A percentile compares a stretch with the other conserved stretches of the same genome.
These are phyloP conservation scores for Dolomedes plantarius DNA, from an alignment of 2,888 invertebrate genomes.

Conservation along the genomic window DNA sequence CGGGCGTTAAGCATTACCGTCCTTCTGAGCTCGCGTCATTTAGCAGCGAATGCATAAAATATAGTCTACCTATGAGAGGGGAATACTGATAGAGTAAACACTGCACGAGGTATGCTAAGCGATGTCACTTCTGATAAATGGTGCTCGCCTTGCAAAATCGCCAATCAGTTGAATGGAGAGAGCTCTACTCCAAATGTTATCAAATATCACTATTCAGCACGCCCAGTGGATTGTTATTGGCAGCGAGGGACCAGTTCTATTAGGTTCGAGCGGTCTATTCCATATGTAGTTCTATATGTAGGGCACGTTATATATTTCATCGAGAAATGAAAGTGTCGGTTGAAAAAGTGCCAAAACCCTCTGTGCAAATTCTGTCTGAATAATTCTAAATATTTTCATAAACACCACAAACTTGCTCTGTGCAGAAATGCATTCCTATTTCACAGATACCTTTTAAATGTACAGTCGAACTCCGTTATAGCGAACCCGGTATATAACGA, in stretches of 20 bases:
- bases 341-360: too few species aligned
- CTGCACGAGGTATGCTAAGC: conserved; percentile 12
- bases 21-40: neutral
- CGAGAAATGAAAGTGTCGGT: neutral
- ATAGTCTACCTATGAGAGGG: conserved; percentile 6
- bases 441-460: too few species aligned
- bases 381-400: too few species aligned
- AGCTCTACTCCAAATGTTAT: neutral
- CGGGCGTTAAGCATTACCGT: conserved; percentile 1
- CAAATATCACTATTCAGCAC: conserved; percentile 1
- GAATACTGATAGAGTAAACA: conserved; percentile 16
- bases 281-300: too few species aligned
- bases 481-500: too few species aligned
- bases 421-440: too few species aligned
- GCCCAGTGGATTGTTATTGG: conserved; percentile 11
- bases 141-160: neutral
- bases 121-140: conserved; percentile 16
- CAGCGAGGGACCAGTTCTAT: neutral
- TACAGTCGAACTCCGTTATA: too few species aligned
- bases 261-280: neutral
- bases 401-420: too few species aligned
- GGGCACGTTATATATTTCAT: neutral
- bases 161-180: conserved; percentile 12
- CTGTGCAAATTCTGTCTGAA: too few species aligned
- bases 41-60: conserved; percentile 10